Base-by-base conservation (phyloP, 1,140 invertebrate genomes). In the Platorchestia sp. region DNA sequence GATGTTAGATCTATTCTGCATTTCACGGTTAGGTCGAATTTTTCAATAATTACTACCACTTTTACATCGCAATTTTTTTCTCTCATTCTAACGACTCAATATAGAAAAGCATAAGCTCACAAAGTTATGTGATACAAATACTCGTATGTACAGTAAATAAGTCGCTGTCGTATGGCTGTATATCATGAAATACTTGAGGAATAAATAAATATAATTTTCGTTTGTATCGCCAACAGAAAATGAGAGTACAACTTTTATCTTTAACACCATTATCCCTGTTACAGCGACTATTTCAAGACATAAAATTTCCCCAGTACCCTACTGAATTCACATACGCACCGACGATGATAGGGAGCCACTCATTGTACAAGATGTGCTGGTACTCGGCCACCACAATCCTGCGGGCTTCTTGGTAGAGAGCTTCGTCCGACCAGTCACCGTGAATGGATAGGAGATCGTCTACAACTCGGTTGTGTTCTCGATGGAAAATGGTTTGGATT, bases 391-490 rank as follows among this genome's bases (percentile, higher is more conserved):
- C 96, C 27, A 97, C 95, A 53, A 97, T 97, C n/a, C 96, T 95
- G 44, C 97, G 95, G 10, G 97, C 95, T 95, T 97, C 97, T 51
- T 97, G 96, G 95, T 95, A 97, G 53, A 95, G 43, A 98, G 97
- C 97, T 98, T 99, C 98, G 96, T 99, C 99, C 96, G 98, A 98
- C 99, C 99, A 99, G 96, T 98, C 98, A 0, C 98, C 98, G 97
- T 99, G 99, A 16, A 99, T 96, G 45, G 98, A 97, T 6, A 98
- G 97, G 53, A 99, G 97, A 96, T 98, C 98, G 95, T 98, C 97
- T 47, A 96, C 96, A 36, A 96, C 95, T 19, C 95, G 98, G 97
- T 99, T 99, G 97, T 99, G 99, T 95, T 97, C 97, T 75, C 97
- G 96, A 91, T 97, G 96, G 97, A 97, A 98, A 41, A 98, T 91